These are phyloP conservation scores for Phenganax stokvisi DNA, from an alignment of 92 coral and sea anemone genomes.

Conservation along the genomic window DNA sequence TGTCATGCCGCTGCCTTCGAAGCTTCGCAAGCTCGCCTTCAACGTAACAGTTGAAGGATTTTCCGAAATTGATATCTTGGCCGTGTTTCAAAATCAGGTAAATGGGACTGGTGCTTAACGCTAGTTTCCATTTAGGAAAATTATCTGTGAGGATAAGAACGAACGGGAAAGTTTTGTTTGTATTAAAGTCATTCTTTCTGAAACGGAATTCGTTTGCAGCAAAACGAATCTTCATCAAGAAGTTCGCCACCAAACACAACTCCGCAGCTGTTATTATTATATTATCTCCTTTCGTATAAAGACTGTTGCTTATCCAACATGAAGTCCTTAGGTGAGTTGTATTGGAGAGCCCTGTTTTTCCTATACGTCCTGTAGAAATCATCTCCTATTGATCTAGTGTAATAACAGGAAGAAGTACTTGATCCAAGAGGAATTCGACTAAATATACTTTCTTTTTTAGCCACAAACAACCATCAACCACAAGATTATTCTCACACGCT, in stretches of 20 bases:
- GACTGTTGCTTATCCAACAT: conserved; percentile 79
- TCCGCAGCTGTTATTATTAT: conserved; percentile 71
- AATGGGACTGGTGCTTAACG: background rate
- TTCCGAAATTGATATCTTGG: conserved; percentile 73
- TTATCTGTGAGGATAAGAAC: background rate
- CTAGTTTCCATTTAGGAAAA: background rate
- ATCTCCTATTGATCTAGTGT: background rate
- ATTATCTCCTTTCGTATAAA: conserved; percentile 78
- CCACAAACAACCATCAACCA: conserved; percentile 61
- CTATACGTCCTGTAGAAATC: background rate
- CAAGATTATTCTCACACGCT: conserved; percentile 63
- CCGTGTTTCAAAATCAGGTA: conserved; percentile 59
- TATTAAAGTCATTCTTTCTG: background rate
- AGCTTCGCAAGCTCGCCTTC: conserved; percentile 45
- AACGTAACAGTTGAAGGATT: conserved; percentile 65
- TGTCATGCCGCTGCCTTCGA: conserved; percentile 69
- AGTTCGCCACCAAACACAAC: conserved; percentile 49
- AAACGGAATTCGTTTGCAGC: background rate
- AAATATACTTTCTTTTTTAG: conserved; percentile 38
- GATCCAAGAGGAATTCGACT: background rate
- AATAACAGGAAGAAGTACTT: background rate
- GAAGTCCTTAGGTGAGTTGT: conserved; percentile 67
- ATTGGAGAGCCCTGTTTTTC: background rate
- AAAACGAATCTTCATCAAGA: background rate
- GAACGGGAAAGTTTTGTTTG: no score